Percentiles rank a stretch among this genome's conserved stretches.
phyloP scores from a whole-genome alignment of 35 echinoderm and acorn worm genomes.

The Amphiura filiformis region DNA sequence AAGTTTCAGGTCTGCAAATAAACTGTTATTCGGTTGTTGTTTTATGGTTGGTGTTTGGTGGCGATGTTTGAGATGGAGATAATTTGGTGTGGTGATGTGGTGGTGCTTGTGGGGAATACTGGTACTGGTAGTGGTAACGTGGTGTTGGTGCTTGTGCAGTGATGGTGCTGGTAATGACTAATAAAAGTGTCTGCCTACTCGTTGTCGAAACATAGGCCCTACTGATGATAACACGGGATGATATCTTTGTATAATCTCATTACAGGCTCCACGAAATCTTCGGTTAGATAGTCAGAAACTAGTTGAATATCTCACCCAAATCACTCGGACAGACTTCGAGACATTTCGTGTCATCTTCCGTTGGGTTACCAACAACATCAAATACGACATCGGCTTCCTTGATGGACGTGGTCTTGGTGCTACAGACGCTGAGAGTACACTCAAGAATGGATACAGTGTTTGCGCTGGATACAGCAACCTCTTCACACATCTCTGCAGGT shows the following conservation, averaged over 20 bases:
- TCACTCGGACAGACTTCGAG: conserved; percentile 11
- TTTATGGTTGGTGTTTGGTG: too few relatives aligned
- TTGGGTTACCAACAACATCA: conserved; percentile 33
- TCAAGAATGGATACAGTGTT: conserved; percentile 3
- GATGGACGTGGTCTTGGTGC: not conserved
- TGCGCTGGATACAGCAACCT: conserved; percentile 24
- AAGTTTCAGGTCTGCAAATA: too few relatives aligned
- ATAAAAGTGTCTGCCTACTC: too few relatives aligned
- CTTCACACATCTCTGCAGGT: conserved; percentile 12
- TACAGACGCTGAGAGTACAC: conserved; percentile 13
- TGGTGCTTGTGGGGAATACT: too few relatives aligned
- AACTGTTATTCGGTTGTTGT: too few relatives aligned
- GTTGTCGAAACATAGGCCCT: too few relatives aligned
- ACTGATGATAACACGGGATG: too few relatives aligned
- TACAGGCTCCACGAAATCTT: conserved; percentile 14
- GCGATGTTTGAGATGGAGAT: too few relatives aligned
- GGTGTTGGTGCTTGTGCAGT: too few relatives aligned
- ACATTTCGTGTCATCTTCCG: conserved; percentile 37
- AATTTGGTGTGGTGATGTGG: too few relatives aligned
- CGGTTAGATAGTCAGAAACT: not conserved
- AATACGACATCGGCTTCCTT: conserved; percentile 16
- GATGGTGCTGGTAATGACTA: too few relatives aligned
- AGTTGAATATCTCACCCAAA: conserved; percentile 23
- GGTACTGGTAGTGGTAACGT: too few relatives aligned
- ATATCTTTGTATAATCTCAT: not conserved